Evolutionary conservation across 2,888 invertebrate genomes (phyloP).

Genomic region (Lasius fuliginosus): DNA sequence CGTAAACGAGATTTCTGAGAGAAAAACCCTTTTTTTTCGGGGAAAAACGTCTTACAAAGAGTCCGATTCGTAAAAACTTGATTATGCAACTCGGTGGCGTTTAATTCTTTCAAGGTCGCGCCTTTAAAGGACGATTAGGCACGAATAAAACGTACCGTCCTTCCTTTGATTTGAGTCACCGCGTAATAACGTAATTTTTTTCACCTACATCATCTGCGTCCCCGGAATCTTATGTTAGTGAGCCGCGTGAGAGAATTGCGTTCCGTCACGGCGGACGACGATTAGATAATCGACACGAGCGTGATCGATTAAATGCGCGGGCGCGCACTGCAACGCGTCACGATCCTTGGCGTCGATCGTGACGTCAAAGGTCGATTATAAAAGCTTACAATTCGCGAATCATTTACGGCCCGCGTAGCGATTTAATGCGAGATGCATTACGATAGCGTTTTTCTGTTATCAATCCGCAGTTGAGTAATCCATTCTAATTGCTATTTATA

Average conservation of each 20-base stretch:
- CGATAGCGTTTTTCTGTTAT: constrained; percentile 29
- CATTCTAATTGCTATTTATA: constrained; percentile 44
- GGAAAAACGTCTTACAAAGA: neutral
- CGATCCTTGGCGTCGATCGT: constrained; percentile 78
- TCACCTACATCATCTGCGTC: neutral
- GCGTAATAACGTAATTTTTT: neutral
- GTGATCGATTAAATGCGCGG: constrained; percentile 74
- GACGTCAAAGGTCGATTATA: constrained; percentile 73
- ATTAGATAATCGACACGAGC: constrained; percentile 75
- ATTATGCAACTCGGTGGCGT: neutral
- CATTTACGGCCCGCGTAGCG: constrained; percentile 7
- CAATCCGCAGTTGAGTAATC: constrained; percentile 38
- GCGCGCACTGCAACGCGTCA: constrained; percentile 68
- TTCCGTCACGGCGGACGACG: constrained; percentile 41
- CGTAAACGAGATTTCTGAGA: neutral
- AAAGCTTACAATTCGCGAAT: constrained; percentile 27
- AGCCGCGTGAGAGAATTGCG: constrained; percentile 39
- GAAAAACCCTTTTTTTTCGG: neutral
- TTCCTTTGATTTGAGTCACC: neutral
- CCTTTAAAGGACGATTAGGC: constrained; percentile 22
- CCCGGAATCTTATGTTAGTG: no score
- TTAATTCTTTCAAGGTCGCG: neutral
- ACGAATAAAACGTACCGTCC: neutral
- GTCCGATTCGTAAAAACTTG: neutral
- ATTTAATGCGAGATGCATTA: constrained; percentile 28